Evolutionary conservation across 2,888 invertebrate genomes (phyloP), one percentile per base, ranked within the genome.

Genomic region (Leptopilina syphax): DNA sequence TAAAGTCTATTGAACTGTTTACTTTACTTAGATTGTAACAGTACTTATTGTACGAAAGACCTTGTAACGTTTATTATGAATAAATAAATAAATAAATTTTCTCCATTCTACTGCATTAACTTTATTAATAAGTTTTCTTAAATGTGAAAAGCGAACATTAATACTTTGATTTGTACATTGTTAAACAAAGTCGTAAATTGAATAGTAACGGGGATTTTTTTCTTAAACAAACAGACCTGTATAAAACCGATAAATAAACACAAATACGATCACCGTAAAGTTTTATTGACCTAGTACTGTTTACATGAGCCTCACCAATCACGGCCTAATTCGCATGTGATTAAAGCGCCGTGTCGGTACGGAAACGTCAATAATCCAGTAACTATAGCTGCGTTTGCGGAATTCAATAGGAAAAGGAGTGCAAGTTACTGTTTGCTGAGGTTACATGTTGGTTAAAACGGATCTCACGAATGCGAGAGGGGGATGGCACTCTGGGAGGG

Each of bases 291-390:
- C 57, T 34, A 57, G 34, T 34, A 57, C 57, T 57, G 41, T 73
- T 73, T 54, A 57, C 54, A 73, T 34, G 54, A 65, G 73, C 27
- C 24, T 34, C 73, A 63, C 41, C 73, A 73, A 73, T 73, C 73
- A 57, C 57, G 41, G 34, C 57, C 73, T 41, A 57, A 73, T 73
- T 73, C 34, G 57, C 73, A 54, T 73, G 57, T 73, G 54, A 73
- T 73, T 73, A 73, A 70, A 57, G 73, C 57, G 34, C 57, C 34
- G 13, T 70, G 50, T 70, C 57, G 57, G 57, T 57, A 54, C 5
- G n/a, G 57, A 73, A 73, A 73, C 54, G 73, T 73, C 73, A 73
- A 73, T 73, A 57, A 73, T 54, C 73, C 57, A 41, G 73, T 73
- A 34, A 18, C 10, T 73, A 54, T 73, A 34, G 57, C 34, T 73